phyloP scores from a whole-genome alignment of 2,797 vertebrate genomes.

The Oreortyx pictus region DNA sequence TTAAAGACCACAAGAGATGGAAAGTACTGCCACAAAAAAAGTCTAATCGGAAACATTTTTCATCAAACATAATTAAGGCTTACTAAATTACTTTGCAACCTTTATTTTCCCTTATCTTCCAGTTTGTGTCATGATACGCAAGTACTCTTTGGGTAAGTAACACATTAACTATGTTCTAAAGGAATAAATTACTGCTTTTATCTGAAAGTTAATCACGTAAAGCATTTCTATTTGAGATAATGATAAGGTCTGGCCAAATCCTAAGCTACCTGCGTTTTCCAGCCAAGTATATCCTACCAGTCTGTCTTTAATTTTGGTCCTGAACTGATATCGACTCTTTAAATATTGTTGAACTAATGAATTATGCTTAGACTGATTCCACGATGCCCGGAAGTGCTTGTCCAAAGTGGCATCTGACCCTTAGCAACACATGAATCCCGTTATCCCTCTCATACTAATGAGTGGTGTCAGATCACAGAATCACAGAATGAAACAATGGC shows the following conservation, averaged over 20 bases:
- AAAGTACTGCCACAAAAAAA: not conserved
- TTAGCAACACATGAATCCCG: not conserved
- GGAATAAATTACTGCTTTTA: not conserved
- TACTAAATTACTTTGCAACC: not conserved
- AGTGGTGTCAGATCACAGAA: not conserved
- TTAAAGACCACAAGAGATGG: not conserved
- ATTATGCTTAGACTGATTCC: not conserved
- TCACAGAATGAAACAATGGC: not conserved
- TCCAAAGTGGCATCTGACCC: not conserved
- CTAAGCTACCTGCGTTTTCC: not conserved
- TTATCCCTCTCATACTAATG: not conserved
- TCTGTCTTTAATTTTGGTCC: not conserved
- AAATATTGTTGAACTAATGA: not conserved
- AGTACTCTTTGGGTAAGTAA: not conserved
- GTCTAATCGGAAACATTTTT: not conserved
- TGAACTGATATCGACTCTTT: not conserved
- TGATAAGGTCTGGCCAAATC: not conserved
- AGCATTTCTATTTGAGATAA: not conserved
- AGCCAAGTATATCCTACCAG: not conserved
- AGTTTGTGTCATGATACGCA: not conserved
- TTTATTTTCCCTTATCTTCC: not conserved
- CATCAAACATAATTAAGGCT: not conserved
- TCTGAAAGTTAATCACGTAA: not conserved
- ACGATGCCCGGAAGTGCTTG: not conserved
- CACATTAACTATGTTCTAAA: not conserved